Base-by-base conservation (phyloP, 1,140 invertebrate species). In the Akabosia matsudoensis region DNA sequence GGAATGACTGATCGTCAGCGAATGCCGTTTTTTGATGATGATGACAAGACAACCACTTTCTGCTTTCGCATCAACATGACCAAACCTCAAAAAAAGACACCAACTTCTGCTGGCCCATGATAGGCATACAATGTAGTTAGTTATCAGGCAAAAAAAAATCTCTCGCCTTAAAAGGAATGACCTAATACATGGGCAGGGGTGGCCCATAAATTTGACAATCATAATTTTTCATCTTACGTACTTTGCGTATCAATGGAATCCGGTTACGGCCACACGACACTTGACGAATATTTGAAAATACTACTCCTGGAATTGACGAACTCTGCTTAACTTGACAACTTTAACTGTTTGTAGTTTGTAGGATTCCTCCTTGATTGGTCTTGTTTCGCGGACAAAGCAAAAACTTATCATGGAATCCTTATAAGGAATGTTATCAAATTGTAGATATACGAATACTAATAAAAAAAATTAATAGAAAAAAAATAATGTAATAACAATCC, bases 111-210 rank as follows among this genome's bases (percentile, higher is more conserved):
- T 30, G 31, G 61, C 61, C 61, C 10, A n/a, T 7, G 61, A 7
- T 67, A 67, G 61, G 10, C 28, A 22, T 14, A 4, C 54, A 67
- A 67, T 67, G 2, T 67, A 30, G 1, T 30, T 67, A 28, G 22
- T 31, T 31, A 31, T 28, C n/a, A n/a, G n/a, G n/a, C n/a, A n/a
- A n/a, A n/a, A n/a, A 13, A 28, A 67, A 67, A 67, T 30, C n/a
- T 30, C 26, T 67, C 31, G 24, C 61, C 61, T 67, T 67, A 67
- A 67, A 67, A 67, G 61, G 61, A 18, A 67, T 67, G 61, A 67
- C 22, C 54, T 56, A 56, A 56, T 56, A 56, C 54, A 10, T n/a
- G n/a, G n/a, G n/a, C 22, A 16, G 10, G 54, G 54, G 4, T 56
- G 22, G 7, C 10, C 54, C 54, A 56, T 24, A 10, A 56, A 56